These are phyloP conservation scores for Actinernus sp. DNA, from an alignment of 92 coral and sea anemone species.

Conservation along the genomic window DNA sequence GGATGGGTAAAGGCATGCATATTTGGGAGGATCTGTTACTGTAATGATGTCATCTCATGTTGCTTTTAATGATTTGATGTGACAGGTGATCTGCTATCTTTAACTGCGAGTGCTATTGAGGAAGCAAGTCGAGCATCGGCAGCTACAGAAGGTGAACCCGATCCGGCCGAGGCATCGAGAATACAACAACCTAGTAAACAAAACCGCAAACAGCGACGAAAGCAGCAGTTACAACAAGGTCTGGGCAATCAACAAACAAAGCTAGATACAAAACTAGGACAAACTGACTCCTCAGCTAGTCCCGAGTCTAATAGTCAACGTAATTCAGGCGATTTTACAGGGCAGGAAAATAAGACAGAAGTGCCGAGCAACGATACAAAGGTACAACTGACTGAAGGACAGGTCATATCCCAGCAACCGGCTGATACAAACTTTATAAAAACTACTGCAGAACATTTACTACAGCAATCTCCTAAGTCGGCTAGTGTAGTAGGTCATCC, in stretches of 20 bases:
- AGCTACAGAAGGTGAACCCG: constrained; percentile 51
- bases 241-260: constrained; percentile 68
- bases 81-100: constrained; percentile 80
- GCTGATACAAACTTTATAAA: constrained; percentile 2
- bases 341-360: neutral
- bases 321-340: neutral
- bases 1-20: no score
- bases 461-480: constrained; percentile 17
- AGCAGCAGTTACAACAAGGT: constrained; percentile 87
- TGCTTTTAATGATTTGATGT: neutral
- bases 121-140: constrained; percentile 41
- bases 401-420: neutral
- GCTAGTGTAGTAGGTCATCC: constrained; percentile 34
- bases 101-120: constrained; percentile 57
- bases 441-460: constrained; percentile 8
- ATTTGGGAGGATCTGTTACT: no score
- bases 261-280: constrained; percentile 41
- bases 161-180: constrained; percentile 70
- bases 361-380: constrained; percentile 8
- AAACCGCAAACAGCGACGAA: constrained; percentile 82
- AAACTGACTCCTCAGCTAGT: constrained; percentile 15
- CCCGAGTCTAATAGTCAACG: neutral
- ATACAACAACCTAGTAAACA: constrained; percentile 62
- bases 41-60: no score
- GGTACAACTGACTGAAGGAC: constrained; percentile 2